phyloP scores from a whole-genome alignment of 2,888 invertebrate genomes.

The Nebria salina region DNA sequence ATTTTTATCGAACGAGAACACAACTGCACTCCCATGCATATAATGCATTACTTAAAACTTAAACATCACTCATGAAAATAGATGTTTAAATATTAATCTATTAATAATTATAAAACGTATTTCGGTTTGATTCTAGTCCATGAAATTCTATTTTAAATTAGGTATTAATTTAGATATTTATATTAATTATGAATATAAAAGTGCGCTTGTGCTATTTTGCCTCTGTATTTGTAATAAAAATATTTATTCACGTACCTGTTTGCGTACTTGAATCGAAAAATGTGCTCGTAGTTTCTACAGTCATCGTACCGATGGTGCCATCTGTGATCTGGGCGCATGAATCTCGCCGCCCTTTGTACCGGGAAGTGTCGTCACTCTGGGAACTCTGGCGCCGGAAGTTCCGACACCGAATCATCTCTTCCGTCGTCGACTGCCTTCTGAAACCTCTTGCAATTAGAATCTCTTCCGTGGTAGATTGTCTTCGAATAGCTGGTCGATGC shows the following conservation, averaged over 20 bases:
- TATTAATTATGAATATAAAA: no score
- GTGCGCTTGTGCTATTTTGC: neutral
- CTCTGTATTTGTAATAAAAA: neutral
- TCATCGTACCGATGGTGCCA: conserved; percentile 92
- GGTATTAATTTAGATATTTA: no score
- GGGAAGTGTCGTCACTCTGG: conserved; percentile 83
- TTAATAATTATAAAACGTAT: neutral
- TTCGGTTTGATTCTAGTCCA: no score
- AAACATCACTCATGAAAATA: neutral
- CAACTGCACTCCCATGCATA: neutral
- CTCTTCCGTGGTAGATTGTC: conserved; percentile 92
- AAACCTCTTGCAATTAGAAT: conserved; percentile 91
- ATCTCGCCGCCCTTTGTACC: conserved; percentile 79
- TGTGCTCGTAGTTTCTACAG: conserved; percentile 90
- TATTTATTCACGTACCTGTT: conserved; percentile 75
- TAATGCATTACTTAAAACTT: neutral
- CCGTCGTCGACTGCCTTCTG: conserved; percentile 88
- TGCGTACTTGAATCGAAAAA: conserved; percentile 93
- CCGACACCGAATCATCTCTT: conserved; percentile 78
- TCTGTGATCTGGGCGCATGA: conserved; percentile 91
- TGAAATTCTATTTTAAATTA: no score
- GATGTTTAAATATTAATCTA: neutral
- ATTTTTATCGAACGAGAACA: conserved; percentile 18
- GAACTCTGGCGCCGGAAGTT: conserved; percentile 92
- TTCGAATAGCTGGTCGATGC: conserved; percentile 78